Evolutionary conservation across 2,888 invertebrate genomes (phyloP).

Genomic region (Aspidiotus destructor): DNA sequence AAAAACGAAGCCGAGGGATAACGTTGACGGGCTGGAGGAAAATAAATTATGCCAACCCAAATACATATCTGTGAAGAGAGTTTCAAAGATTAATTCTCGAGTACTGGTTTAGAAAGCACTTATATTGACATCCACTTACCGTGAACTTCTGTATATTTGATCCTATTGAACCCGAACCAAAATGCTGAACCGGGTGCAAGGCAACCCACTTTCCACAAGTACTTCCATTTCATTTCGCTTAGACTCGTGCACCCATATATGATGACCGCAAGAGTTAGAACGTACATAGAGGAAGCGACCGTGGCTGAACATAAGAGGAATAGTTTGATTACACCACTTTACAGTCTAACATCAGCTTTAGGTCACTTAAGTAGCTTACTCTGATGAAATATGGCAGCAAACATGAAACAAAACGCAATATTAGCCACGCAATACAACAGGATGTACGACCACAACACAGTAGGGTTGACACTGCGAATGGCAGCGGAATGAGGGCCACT

Average conservation of each 20-base stretch:
- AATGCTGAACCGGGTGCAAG: slow-evolving; percentile 2
- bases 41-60: background rate
- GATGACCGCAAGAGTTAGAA: background rate
- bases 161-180: background rate
- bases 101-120: background rate
- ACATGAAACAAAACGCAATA: slow-evolving; percentile 10
- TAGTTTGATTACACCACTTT: background rate
- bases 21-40: background rate
- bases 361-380: background rate
- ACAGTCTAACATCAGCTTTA: background rate
- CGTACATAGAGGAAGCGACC: slow-evolving; percentile 4
- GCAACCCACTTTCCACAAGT: background rate
- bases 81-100: background rate
- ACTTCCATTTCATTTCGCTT: too few relatives aligned
- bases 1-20: slow-evolving; percentile 2
- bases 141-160: background rate
- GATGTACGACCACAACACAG: background rate
- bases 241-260: background rate
- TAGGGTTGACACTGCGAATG: background rate
- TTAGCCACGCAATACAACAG: slow-evolving; percentile 7
- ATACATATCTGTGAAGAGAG: background rate
- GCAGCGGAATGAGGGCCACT: background rate
- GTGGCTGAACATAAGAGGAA: background rate
- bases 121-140: background rate
- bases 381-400: slow-evolving; percentile 13